A percentile compares a stretch with the other conserved stretches of the same genome.
These are phyloP conservation scores for Lochmaea capreae DNA, from an alignment of 2,888 invertebrate species.

Conservation along the genomic window DNA sequence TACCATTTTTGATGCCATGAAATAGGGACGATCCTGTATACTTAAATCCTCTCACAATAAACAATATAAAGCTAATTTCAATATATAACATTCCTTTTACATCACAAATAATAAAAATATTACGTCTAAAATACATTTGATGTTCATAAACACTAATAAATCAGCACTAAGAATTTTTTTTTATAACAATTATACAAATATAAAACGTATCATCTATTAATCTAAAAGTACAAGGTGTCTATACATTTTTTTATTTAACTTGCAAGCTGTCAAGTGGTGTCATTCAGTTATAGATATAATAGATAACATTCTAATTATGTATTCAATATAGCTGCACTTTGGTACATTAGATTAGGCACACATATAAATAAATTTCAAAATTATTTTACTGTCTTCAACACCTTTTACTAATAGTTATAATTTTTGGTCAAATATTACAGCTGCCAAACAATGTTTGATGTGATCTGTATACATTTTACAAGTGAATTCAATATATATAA, in stretches of 20 bases:
- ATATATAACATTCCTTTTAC: conserved; percentile 26
- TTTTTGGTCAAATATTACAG: not conserved
- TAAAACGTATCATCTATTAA: not conserved
- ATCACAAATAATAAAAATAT: conserved; percentile 16
- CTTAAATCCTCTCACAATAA: not conserved
- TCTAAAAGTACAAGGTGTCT: not conserved
- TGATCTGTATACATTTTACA: too few species aligned
- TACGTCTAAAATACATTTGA: not conserved
- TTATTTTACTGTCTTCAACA: not conserved
- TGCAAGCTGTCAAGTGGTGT: too few species aligned
- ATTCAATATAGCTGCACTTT: too few species aligned
- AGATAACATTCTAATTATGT: too few species aligned
- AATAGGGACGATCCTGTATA: not conserved
- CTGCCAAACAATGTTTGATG: not conserved
- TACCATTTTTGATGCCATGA: not conserved
- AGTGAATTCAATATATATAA: too few species aligned
- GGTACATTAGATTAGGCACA: too few species aligned
- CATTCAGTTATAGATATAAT: too few species aligned
- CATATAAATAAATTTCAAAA: too few species aligned
- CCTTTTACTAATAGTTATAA: not conserved
- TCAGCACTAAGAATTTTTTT: conserved; percentile 4
- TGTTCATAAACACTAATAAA: not conserved
- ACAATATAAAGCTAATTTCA: conserved; percentile 15
- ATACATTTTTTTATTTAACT: too few species aligned
- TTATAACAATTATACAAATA: conserved; percentile 1